These are phyloP conservation scores for Halcyon badia DNA, from an alignment of 2,797 vertebrate genomes.

Conservation along the genomic window DNA sequence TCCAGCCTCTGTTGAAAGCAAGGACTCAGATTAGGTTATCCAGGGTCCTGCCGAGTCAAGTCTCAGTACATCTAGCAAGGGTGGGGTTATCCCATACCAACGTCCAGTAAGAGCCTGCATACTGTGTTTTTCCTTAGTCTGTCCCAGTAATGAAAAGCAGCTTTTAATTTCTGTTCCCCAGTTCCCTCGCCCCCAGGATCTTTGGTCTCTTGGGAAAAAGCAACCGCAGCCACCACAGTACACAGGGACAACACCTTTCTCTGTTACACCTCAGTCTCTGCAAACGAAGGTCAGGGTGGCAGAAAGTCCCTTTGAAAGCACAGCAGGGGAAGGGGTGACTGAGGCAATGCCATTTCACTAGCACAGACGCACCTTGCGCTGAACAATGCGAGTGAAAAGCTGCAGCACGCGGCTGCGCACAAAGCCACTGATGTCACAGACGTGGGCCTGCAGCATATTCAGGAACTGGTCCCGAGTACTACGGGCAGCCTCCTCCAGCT, in stretches of 20 bases:
- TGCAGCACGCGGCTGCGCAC: constrained; percentile 93
- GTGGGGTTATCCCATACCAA: not conserved
- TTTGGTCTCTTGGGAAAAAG: not conserved
- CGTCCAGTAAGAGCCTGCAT: not conserved
- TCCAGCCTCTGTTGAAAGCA: not conserved
- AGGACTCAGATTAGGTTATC: not conserved
- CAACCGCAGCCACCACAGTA: not conserved
- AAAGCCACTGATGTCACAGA: constrained; percentile 88
- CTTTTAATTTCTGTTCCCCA: not conserved
- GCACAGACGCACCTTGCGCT: constrained; percentile 85
- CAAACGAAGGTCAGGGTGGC: not conserved
- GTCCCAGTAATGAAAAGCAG: not conserved
- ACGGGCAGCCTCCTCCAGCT: constrained; percentile 87
- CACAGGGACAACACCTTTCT: not conserved
- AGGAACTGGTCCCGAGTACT: constrained; percentile 91
- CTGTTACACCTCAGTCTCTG: not conserved
- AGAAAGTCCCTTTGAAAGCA: not conserved
- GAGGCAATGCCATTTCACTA: rapidly evolving
- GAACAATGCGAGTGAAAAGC: constrained; percentile 90
- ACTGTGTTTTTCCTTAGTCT: not conserved
- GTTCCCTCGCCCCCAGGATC: not conserved
- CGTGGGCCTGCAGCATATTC: constrained; percentile 90
- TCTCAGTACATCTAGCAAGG: not conserved
- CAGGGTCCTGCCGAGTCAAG: not conserved
- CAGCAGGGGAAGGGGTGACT: not conserved